Evolutionary conservation across 1,140 invertebrate genomes (phyloP).

Genomic region (Penaeus chinensis): DNA sequence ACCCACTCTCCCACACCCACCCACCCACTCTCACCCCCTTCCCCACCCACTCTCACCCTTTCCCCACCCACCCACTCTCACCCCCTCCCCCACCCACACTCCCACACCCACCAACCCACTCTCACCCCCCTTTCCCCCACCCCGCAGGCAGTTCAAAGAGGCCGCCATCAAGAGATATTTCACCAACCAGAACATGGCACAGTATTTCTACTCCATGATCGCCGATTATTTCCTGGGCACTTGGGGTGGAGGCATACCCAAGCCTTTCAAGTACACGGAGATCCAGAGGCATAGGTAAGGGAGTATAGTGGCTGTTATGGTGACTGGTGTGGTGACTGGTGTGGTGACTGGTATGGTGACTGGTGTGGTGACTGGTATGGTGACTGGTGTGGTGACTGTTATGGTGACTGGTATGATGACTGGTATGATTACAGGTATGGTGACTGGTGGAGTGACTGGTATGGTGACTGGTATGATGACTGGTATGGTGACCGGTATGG

Average conservation of each 20-base stretch:
- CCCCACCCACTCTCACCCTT: neutral
- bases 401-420: no score
- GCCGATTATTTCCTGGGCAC: conserved; percentile 98
- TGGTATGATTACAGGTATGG: no score
- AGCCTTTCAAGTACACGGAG: conserved; percentile 97
- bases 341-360: no score
- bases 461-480: no score
- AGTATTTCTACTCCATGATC: conserved; percentile 96
- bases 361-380: no score
- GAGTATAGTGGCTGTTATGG: no score
- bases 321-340: no score
- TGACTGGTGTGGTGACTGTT: no score
- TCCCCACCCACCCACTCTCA: neutral
- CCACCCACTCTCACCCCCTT: neutral
- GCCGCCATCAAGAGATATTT: conserved; percentile 95
- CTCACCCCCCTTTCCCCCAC: neutral
- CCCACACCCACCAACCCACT: neutral
- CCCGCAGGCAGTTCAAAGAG: conserved; percentile 87
- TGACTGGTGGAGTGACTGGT: no score
- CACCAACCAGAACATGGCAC: conserved; percentile 95
- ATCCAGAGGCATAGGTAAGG: conserved; percentile 87
- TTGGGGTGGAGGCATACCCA: conserved; percentile 93
- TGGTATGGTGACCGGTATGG: no score
- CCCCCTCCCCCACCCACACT: no score
- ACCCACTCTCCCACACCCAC: neutral